A percentile compares a stretch with the other conserved stretches of the same genome.
Evolutionary conservation across 2,113 vertebrate genomes (phyloP).

Genomic region (Arenaria interpres): DNA sequence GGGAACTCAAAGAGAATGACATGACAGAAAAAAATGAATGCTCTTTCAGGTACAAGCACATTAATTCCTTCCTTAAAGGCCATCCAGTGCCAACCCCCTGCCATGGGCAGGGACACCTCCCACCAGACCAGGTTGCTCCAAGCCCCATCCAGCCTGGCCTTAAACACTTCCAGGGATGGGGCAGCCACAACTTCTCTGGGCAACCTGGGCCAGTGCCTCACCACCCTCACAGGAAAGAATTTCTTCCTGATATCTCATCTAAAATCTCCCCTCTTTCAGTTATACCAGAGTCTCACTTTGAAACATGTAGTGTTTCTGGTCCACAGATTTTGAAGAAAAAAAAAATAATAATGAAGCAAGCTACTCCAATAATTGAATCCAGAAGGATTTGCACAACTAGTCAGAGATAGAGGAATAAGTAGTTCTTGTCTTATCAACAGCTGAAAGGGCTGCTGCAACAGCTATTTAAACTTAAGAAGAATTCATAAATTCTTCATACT

Average conservation of each 20-base stretch:
- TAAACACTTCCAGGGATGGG: too few species aligned
- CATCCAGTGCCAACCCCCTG: too few species aligned
- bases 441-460: neutral
- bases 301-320: neutral
- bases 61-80: too few species aligned
- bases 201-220: too few species aligned
- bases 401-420: neutral
- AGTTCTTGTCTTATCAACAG: neutral
- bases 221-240: too few species aligned
- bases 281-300: neutral
- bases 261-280: neutral
- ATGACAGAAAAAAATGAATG: neutral
- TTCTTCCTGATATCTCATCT: too few species aligned
- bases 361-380: neutral
- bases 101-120: too few species aligned
- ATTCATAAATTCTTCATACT: neutral
- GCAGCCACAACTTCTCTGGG: too few species aligned
- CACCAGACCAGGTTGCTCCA: too few species aligned
- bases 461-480: neutral
- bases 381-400: neutral
- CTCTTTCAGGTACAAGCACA: neutral
- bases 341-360: neutral
- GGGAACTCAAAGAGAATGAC: neutral
- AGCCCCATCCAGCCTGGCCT: too few species aligned
- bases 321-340: neutral